Conservation (phyloP, 2,113 vertebrate genomes). For the Oryctolagus cuniculus region mOryCun1.1 NC_091432.1:118542501-118543000, state of each 20-base stretch:
- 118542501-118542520: background rate
- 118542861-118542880: background rate
- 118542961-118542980: background rate
- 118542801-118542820: background rate
- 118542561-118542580: background rate
- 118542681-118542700: background rate
- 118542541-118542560: background rate
- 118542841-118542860: background rate
- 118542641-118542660: conserved; percentile 38
- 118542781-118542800: background rate
- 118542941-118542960: background rate
- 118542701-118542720: conserved; percentile 48
- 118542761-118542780: conserved; percentile 34
- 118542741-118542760: conserved; percentile 59
- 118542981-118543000: background rate
- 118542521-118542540: background rate
- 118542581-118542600: background rate
- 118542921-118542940: background rate
- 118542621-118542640: conserved; percentile 55
- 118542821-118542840: background rate
- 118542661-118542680: conserved; percentile 51
- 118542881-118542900: background rate
- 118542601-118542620: conserved; percentile 31
- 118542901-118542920: background rate
- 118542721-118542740: conserved; percentile 48